Evolutionary conservation across 2,888 invertebrate genomes (phyloP), one percentile per base, ranked within the genome.

Genomic region (Andrena hattorfiana): DNA sequence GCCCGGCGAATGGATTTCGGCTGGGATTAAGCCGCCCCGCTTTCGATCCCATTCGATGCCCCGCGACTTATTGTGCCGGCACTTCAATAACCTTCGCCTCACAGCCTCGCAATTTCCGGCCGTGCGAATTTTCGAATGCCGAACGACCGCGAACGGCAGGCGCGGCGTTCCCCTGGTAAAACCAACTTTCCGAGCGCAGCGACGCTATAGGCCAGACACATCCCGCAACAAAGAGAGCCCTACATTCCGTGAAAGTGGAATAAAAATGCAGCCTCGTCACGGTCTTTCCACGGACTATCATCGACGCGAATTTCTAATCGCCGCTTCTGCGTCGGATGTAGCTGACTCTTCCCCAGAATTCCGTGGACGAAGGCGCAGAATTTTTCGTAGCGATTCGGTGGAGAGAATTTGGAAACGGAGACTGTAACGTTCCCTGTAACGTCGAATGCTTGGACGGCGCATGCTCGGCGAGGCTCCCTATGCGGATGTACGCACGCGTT

Each of bases 41-140:
- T 87, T 87, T 87, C 87, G 84, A 85, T 87, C 80, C 88, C 66
- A 74, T 85, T 87, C 85, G 80, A 85, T 75, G 82, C 30, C 51
- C 69, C 74, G 79, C 79, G 81, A 84, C 81, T 87, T 87, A 87
- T 87, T 86, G 81, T 80, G 79, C 75, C 69, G 28, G 51, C 67
- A 63, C 76, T 75, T 82, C 73, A 23, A 83, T 79, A 83, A 79
- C 62, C 72, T 75, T 87, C 77, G 62, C 26, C 69, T 32, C 56
- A 32, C 60, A 49, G n/a, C 51, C 74, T 63, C 68, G 64, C 84
- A 79, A 84, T 86, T 81, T 86, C 87, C 83, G 83, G 51, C 42
- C 75, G 71, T 28, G 79, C 35, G 77, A 85, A 87, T 87, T 81
- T 81, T 62, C 69, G 59, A 71, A 85, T 63, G 66, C 56, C 84